Percentiles rank a stretch among this genome's conserved stretches.
Evolutionary conservation across 1,140 invertebrate species (phyloP).

Genomic region (Sarcophaga bullata): DNA sequence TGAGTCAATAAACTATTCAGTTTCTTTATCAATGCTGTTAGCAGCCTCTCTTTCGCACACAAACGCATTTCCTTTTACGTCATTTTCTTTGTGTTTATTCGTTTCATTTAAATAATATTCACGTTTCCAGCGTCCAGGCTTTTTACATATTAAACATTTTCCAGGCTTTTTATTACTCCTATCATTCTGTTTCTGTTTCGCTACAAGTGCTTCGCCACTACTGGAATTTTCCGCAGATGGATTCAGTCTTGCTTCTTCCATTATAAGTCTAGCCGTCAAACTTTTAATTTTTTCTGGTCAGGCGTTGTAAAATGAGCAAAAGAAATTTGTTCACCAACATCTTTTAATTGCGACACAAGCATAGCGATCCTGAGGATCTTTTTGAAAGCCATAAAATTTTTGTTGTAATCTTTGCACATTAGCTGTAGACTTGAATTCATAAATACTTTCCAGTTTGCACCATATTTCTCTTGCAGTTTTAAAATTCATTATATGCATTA

Average conservation of each 20-base stretch:
- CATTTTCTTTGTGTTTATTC: neutral
- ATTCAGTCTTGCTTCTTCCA: too few relatives aligned
- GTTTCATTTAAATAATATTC: neutral
- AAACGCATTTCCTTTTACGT: neutral
- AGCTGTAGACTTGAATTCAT: constrained; percentile 60
- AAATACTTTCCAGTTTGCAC: constrained; percentile 54
- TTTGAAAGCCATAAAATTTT: constrained; percentile 53
- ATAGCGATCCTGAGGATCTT: constrained; percentile 45
- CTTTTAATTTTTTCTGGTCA: neutral
- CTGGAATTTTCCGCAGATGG: too few relatives aligned
- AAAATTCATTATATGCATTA: constrained; percentile 58
- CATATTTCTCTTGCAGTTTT: constrained; percentile 61
- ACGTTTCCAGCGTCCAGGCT: neutral
- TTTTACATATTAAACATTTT: neutral
- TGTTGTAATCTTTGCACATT: constrained; percentile 49
- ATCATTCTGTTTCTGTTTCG: too few relatives aligned
- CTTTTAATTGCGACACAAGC: constrained; percentile 48
- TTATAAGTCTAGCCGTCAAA: too few relatives aligned
- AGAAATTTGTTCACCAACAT: constrained; percentile 49
- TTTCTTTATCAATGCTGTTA: neutral
- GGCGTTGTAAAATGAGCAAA: too few relatives aligned
- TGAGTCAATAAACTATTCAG: constrained; percentile 16
- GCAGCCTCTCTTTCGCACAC: constrained; percentile 47
- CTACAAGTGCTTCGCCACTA: too few relatives aligned
- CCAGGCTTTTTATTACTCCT: too few relatives aligned